Evolutionary conservation across 2,888 invertebrate genomes (phyloP), one percentile per base, ranked within the genome.

Genomic region (Nymphalis polychloros): DNA sequence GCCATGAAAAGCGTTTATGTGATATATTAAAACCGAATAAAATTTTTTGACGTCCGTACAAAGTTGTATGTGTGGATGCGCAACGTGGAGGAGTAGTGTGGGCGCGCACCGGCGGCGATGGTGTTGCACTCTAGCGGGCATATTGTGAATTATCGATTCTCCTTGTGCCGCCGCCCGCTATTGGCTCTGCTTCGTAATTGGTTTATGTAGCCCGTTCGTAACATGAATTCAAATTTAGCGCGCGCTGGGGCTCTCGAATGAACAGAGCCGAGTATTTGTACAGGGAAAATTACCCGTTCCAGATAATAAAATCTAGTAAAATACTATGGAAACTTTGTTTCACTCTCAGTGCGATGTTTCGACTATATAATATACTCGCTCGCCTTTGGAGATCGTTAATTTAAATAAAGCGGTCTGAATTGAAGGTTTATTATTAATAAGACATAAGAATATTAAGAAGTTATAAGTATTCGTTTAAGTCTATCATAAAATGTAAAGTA

Each of bases 151-250:
- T 93, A 93, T 93, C 90, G 93, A 93, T 93, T 92, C 88, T 82
- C 84, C 82, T 84, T 84, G 75, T 73, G 77, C 77, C 79, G 75
- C 81, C 83, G 80, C 81, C 86, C 88, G 88, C 89, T 86, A 92
- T 90, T 90, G 92, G 90, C 82, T 87, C 83, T 80, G 82, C 81
- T 84, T 82, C 81, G 86, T 90, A 91, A 91, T 92, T 92, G 89
- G 89, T 92, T 91, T 91, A 90, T 88, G 88, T 86, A 83, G 87
- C 84, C 84, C 81, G 88, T 89, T 89, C 88, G 89, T 87, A 89
- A 84, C 89, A 89, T 90, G 90, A 90, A 90, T 92, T 91, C 88
- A 92, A 92, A 91, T 92, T 91, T 91, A 88, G 88, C 89, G 91
- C 89, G 87, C 84, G 82, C 79, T 79, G 83, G 83, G 83, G 80